These are phyloP conservation scores for Tiliacea citrago DNA, from an alignment of 2,888 invertebrate species.

Conservation along the genomic window DNA sequence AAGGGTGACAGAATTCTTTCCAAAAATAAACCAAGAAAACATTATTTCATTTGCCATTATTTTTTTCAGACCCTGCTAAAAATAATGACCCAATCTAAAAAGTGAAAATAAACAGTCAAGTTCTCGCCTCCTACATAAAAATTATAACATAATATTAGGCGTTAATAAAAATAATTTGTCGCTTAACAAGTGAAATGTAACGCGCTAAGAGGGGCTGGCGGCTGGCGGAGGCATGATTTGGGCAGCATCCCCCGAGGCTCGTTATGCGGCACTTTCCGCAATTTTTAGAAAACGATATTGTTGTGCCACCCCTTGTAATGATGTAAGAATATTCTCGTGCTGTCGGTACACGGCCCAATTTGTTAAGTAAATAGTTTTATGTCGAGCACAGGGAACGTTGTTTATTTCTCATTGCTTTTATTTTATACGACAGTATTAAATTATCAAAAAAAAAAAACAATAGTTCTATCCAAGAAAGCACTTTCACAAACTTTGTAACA, in stretches of 20 bases:
- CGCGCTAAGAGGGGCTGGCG: constrained; percentile 41
- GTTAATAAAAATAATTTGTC: constrained; percentile 61
- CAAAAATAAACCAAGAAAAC: constrained; percentile 8
- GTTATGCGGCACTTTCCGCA: constrained; percentile 69
- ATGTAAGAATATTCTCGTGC: constrained; percentile 70
- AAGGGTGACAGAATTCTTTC: constrained; percentile 2
- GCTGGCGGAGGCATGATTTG: constrained; percentile 34
- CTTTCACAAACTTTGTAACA: too few species aligned
- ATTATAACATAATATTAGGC: constrained; percentile 49
- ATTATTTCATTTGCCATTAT: constrained; percentile 4
- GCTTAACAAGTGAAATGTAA: constrained; percentile 44
- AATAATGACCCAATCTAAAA: constrained; percentile 47
- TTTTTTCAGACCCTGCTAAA: neutral
- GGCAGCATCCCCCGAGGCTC: constrained; percentile 65
- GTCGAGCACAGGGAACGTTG: neutral
- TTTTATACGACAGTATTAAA: neutral
- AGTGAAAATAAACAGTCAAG: constrained; percentile 21
- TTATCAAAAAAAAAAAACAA: neutral
- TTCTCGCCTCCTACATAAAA: constrained; percentile 17
- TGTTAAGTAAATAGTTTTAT: constrained; percentile 59
- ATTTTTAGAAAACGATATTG: constrained; percentile 78
- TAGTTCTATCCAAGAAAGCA: neutral
- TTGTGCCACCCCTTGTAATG: constrained; percentile 70
- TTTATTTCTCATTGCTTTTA: constrained; percentile 7
- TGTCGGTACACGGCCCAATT: constrained; percentile 46